These are phyloP conservation scores for Calephelis perditalis DNA, from an alignment of 2,888 invertebrate genomes.

Conservation along the genomic window DNA sequence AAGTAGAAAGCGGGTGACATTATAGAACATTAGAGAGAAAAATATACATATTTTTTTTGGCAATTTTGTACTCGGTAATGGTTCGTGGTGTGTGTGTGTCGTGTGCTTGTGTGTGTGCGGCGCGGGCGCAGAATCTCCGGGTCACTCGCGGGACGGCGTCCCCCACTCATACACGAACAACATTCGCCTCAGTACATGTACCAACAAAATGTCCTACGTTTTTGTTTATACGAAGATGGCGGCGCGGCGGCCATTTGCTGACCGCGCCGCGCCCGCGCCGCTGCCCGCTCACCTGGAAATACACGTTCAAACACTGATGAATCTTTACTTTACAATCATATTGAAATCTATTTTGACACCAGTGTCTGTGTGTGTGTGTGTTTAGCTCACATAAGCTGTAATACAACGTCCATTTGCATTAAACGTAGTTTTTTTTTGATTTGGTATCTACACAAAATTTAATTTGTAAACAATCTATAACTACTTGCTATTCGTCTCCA, in stretches of 20 bases:
- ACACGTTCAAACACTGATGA: background rate
- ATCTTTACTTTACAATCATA: too few species aligned
- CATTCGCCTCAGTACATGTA: slow-evolving; percentile 69
- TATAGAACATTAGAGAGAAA: slow-evolving; percentile 38
- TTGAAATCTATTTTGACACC: too few species aligned
- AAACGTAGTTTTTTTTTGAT: too few species aligned
- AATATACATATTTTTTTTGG: slow-evolving; percentile 61
- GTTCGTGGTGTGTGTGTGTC: slow-evolving; percentile 36
- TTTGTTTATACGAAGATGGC: slow-evolving; percentile 45
- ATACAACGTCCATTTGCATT: too few species aligned
- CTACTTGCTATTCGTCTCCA: too few species aligned
- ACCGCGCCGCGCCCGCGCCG: slow-evolving; percentile 43
- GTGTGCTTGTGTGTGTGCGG: slow-evolving; percentile 36
- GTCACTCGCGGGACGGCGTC: slow-evolving; percentile 42
- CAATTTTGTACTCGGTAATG: slow-evolving; percentile 77
- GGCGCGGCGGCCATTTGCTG: slow-evolving; percentile 37
- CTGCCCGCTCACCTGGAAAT: slow-evolving; percentile 53
- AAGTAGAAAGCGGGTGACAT: slow-evolving; percentile 26
- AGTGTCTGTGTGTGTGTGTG: too few species aligned
- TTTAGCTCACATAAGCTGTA: too few species aligned
- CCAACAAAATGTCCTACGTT: slow-evolving; percentile 73
- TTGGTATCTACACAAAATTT: too few species aligned
- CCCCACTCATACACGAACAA: slow-evolving; percentile 63
- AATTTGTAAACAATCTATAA: too few species aligned
- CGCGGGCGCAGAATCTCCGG: slow-evolving; percentile 44